Percentiles rank a stretch among this genome's conserved stretches.
Evolutionary conservation across 2,888 invertebrate species (phyloP).

Genomic region (Strigamia crassipes): DNA sequence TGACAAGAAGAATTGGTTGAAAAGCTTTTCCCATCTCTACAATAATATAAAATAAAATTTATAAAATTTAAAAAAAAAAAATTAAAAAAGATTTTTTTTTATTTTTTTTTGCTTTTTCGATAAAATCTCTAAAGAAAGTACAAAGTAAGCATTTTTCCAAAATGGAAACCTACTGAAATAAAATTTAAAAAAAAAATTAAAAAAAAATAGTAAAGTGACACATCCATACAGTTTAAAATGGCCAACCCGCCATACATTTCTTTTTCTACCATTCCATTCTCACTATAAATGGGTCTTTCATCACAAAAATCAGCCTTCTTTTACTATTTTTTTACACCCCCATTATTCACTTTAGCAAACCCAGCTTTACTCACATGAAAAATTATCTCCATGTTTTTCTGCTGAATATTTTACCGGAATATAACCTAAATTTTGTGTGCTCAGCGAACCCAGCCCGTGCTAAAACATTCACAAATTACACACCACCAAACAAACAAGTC

Average conservation of each 20-base stretch:
- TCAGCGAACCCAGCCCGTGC: neutral
- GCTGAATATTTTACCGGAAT: neutral
- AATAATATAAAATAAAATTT: neutral
- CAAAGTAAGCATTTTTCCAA: neutral
- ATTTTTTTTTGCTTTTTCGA: neutral
- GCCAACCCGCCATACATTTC: neutral
- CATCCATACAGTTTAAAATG: neutral
- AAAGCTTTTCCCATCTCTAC: neutral
- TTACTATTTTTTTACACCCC: neutral
- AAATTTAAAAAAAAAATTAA: neutral
- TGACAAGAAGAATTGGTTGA: neutral
- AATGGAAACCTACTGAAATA: neutral
- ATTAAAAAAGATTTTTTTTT: neutral
- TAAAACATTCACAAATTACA: slow-evolving; percentile 7
- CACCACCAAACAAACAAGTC: neutral
- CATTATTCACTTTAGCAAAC: neutral
- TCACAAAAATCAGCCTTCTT: neutral
- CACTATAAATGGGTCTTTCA: neutral
- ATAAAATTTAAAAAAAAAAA: neutral
- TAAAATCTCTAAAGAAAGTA: neutral
- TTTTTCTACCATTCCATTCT: neutral
- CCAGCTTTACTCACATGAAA: neutral
- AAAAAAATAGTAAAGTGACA: neutral
- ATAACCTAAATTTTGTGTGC: neutral
- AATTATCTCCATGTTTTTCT: slow-evolving; percentile 12